A percentile compares a stretch with the other conserved stretches of the same genome.
Evolutionary conservation across 2,797 vertebrate genomes (phyloP).

Genomic region (Galago senegalensis): DNA sequence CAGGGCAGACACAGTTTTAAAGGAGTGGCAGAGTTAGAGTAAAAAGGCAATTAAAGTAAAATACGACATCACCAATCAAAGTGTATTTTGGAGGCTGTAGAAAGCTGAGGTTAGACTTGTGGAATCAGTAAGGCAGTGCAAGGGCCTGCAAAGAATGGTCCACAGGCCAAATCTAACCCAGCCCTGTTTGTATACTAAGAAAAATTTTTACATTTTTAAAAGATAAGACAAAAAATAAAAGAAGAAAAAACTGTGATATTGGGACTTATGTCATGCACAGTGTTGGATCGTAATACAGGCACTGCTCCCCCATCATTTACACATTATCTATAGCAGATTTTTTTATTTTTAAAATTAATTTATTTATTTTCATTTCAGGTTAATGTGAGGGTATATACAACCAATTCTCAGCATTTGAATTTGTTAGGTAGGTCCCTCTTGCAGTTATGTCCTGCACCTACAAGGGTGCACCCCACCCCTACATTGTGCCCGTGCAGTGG

Average conservation of each 20-base stretch:
- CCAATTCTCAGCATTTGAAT: too few species aligned
- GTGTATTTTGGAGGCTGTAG: background rate
- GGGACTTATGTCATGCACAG: background rate
- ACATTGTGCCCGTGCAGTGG: too few species aligned
- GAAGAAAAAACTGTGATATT: background rate
- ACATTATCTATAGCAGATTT: background rate
- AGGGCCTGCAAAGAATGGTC: background rate
- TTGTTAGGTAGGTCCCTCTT: too few species aligned
- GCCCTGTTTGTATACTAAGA: background rate
- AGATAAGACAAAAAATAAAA: background rate
- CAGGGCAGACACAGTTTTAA: background rate
- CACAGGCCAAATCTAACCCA: background rate
- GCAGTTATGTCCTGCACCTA: too few species aligned
- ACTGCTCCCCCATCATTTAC: background rate
- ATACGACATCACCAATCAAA: background rate
- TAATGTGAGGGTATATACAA: too few species aligned
- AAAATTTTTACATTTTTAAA: constrained; percentile 29
- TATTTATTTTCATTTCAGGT: too few species aligned
- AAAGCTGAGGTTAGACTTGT: background rate
- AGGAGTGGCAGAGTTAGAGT: background rate
- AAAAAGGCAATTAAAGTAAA: background rate
- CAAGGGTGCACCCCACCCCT: too few species aligned
- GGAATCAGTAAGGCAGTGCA: background rate
- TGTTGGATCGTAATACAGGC: background rate
- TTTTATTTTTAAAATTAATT: too few species aligned